These are phyloP conservation scores for Masticophis lateralis DNA, from an alignment of 2,797 vertebrate genomes.

Conservation along the genomic window DNA sequence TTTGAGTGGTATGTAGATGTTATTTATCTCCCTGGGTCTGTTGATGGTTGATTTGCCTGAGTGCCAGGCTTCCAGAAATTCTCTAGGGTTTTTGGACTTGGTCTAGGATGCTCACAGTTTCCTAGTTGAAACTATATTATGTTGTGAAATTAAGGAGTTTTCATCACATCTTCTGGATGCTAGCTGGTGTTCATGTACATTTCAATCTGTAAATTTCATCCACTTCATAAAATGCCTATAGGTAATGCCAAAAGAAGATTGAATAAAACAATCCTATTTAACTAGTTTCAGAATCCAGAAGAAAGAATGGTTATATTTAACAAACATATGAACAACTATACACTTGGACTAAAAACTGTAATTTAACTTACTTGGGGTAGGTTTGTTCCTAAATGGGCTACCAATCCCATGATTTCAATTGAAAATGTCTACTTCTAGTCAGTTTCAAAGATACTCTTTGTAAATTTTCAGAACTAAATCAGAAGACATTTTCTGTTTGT, in stretches of 20 bases:
- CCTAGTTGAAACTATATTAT: neutral
- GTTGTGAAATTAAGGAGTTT: neutral
- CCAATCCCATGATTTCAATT: neutral
- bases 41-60: neutral
- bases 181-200: neutral
- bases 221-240: neutral
- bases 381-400: neutral
- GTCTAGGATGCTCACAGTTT: neutral
- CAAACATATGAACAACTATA: neutral
- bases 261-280: neutral
- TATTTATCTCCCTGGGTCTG: neutral
- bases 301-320: neutral
- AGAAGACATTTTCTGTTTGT: neutral
- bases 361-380: neutral
- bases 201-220: neutral
- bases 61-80: neutral
- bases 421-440: neutral
- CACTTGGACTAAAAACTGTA: neutral
- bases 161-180: neutral
- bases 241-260: neutral
- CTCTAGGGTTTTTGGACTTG: neutral
- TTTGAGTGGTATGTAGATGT: neutral
- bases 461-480: neutral
- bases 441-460: neutral
- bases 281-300: neutral